Base-by-base conservation (phyloP, 1,140 invertebrate species). In the Oppia nitens region DNA sequence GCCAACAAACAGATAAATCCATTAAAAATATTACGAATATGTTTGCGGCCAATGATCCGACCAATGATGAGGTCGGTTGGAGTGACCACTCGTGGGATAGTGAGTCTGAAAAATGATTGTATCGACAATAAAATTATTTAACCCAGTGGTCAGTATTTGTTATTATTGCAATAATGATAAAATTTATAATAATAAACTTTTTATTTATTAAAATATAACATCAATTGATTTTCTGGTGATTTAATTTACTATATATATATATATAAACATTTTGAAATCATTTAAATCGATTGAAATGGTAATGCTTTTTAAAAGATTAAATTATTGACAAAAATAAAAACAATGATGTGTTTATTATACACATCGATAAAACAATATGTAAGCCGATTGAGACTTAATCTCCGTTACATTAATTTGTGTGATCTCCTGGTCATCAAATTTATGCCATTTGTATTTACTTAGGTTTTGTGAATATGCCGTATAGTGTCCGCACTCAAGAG, bases 401-500 rank as follows among this genome's bases (percentile, higher is more conserved):
- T 81, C 78, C 45, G 73, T 77, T 2, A 73, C 64, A 1, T 78
- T 75, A 47, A 90, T 80, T 64, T 83, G 79, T 2, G 78, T 79
- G 3, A 92, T 86, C 32, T 83, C 78, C 62, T 85, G 81, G 69
- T 94, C 89, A 73, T 93, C 88, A 73, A 83, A 94, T 68, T 89
- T 89, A 72, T 81, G 85, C 89, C 89, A 94, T 67, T 79, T 82
- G 68, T 77, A 72, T 2, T 28, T 47, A 28, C 67, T 59, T 29
- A 72, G 67, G 66, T 76, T 81, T 67, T 77, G 77, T 66, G 81
- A 83, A 63, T 74, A 82, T 0, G 83, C 86, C 0, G 85, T 91
- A 64, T 93, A 94, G 71, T 94, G 90, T 0, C 90, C 89, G 2
- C 83, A 82, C 65, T 90, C 84, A 81, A 93, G 84, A 0, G 84